Base-by-base conservation (phyloP, 1,140 invertebrate genomes). In the Drosophila virilis region DNA sequence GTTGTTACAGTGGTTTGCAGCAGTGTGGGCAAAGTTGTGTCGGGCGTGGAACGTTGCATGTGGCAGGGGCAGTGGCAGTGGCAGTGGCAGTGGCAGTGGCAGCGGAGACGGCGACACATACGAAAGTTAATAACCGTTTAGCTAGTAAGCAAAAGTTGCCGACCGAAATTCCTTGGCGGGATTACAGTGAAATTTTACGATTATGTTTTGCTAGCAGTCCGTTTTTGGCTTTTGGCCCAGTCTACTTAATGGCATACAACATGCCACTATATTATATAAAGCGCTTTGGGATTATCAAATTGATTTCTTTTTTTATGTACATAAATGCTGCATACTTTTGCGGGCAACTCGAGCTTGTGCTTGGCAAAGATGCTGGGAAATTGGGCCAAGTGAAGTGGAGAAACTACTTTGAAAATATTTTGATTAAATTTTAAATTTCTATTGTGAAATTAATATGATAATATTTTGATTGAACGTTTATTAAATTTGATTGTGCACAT, bases 91-190 rank as follows among this genome's bases (percentile, higher is more conserved):
- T 3, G 35, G 42, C 28, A 17, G 22, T 22, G 65, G 9, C 8
- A 8, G 6, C n/a, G 35, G 8, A 10, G 8, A 32, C 45, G 61
- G 66, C 51, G 72, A 79, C 83, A 88, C 84, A 79, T 86, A 77
- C 59, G 66, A 86, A 89, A 88, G 77, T 88, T 89, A 88, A 88
- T 88, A 83, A 89, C 76, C 83, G 83, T 88, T 88, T 88, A 89
- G 84, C 73, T 52, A 89, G 77, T 77, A 60, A 67, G 55, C 70
- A 60, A 73, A 61, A 68, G 70, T 68, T 73, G 35, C 70, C 64
- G 17, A 6, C 46, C 75, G 17, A 71, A 68, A 70, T 43, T 69
- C 55, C 35, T 64, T 75, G 32, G 35, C 38, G 52, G 45, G 52
- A 74, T 55, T 76, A 75, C 57, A 64, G 28, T 51, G 37, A 73